phyloP scores from a whole-genome alignment of 1,140 invertebrate genomes.

The Ooceraea biroi region DNA sequence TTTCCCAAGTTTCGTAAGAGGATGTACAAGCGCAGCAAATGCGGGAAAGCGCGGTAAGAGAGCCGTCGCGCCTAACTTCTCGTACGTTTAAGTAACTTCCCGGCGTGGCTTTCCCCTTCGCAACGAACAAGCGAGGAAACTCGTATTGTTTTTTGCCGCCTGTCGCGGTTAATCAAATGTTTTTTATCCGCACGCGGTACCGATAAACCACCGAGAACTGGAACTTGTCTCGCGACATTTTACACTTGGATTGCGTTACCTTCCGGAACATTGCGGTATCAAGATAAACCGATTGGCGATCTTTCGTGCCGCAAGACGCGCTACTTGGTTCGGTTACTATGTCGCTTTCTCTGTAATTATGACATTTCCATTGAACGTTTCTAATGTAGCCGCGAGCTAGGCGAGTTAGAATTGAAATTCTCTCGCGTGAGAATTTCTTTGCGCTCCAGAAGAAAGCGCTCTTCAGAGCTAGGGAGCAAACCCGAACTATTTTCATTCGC shows the following conservation, averaged over 20 bases:
- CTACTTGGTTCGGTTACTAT: not conserved
- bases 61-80: conserved; percentile 67
- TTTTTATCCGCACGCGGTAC: conserved; percentile 7
- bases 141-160: conserved; percentile 42
- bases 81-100: conserved; percentile 72
- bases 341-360: conserved; percentile 16
- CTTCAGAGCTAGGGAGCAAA: not conserved
- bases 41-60: conserved; percentile 13
- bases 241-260: conserved; percentile 36
- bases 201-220: not conserved
- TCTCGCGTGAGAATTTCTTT: not conserved
- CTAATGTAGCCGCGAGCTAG: too few relatives aligned
- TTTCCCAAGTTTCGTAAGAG: conserved; percentile 72
- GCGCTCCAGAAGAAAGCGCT: too few relatives aligned
- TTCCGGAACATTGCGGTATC: not conserved
- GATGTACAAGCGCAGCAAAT: conserved; percentile 69
- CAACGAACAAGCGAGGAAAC: not conserved
- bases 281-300: conserved; percentile 31
- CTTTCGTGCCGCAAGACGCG: not conserved
- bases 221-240: conserved; percentile 37
- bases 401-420: not conserved
- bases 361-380: conserved; percentile 22
- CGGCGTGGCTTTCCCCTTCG: conserved; percentile 20
- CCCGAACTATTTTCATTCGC: not conserved
- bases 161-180: conserved; percentile 48